Evolutionary conservation across 2,797 vertebrate species (phyloP), one percentile per base, ranked within the genome.

Genomic region (Eptatretus atami): DNA sequence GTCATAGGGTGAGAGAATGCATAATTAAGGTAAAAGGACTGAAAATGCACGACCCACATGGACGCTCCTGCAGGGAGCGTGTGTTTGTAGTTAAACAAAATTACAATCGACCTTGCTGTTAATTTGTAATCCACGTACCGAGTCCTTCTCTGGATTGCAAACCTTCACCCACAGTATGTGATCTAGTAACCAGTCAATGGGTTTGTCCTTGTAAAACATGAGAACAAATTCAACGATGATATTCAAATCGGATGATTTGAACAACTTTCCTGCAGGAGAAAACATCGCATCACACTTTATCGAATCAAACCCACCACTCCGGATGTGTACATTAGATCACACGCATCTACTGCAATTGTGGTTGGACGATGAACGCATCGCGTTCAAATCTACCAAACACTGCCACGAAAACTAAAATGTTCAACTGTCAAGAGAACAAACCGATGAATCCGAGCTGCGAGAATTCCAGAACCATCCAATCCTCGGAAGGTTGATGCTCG

Each of bases 161-260:
- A 96, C 90, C 71, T 96, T 96, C 69, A 96, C 90, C 90, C 90
- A 96, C 71, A 96, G 82, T 74, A 96, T 92, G 73, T 95, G 90
- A 74, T 96, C 90, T 65, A 96, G 79, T 65, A 96, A 82, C 90
- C 90, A 96, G 73, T 96, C 88, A 19, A 96, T 95, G 71, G 90
- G 90, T 69, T 96, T 96, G 79, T 96, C 90, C 71, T 87, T 94
- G 72, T 93, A 93, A 77, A 96, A 96, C 90, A 96, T 96, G 64
- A 96, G 77, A 74, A 95, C 86, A 73, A 96, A 96, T 75, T 95
- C 88, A 68, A 94, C 90, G 8, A 96, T 93, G 69, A 96, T 77
- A 54, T 86, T 88, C 70, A 96, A 78, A 71, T 96, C 90, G 73
- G 86, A 67, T 0, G 90, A 88, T 72, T 96, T 96, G 70, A 96